Percentiles rank a stretch among this genome's conserved stretches.
Evolutionary conservation across 2,888 invertebrate genomes (phyloP).

Genomic region (Helleia helle): DNA sequence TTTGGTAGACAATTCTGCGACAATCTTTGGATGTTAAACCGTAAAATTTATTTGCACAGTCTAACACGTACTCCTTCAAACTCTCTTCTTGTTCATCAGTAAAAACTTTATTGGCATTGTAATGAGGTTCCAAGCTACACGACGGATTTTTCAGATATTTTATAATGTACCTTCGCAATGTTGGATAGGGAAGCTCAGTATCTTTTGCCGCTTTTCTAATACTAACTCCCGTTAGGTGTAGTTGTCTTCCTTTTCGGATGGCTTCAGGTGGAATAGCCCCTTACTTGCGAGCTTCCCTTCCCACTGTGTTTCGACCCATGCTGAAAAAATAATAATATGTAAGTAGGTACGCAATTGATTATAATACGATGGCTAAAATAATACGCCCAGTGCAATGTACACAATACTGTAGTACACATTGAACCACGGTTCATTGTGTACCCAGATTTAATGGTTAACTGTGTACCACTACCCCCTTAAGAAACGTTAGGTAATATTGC

Average conservation of each 20-base stretch:
- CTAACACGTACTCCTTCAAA: neutral
- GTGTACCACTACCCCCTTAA: neutral
- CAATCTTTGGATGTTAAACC: neutral
- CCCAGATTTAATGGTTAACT: conserved; percentile 6
- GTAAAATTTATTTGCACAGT: neutral
- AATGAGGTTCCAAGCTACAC: conserved; percentile 8
- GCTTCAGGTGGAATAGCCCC: conserved; percentile 2
- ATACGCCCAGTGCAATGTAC: too few species aligned
- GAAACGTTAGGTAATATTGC: neutral
- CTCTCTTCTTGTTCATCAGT: conserved; percentile 8
- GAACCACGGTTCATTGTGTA: conserved; percentile 8
- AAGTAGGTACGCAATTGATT: too few species aligned
- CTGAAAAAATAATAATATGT: neutral
- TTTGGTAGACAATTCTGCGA: neutral
- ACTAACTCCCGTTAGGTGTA: conserved; percentile 3
- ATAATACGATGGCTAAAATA: too few species aligned
- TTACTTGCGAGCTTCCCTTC: neutral
- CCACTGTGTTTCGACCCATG: conserved; percentile 7
- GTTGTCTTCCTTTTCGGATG: neutral
- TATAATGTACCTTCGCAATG: neutral
- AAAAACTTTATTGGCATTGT: conserved; percentile 6
- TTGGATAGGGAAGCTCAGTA: neutral
- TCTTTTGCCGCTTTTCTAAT: neutral
- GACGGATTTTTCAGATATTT: neutral
- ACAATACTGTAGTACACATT: neutral